phyloP scores from a whole-genome alignment of 2,113 vertebrate species.

The Chaetura pelagica region DNA sequence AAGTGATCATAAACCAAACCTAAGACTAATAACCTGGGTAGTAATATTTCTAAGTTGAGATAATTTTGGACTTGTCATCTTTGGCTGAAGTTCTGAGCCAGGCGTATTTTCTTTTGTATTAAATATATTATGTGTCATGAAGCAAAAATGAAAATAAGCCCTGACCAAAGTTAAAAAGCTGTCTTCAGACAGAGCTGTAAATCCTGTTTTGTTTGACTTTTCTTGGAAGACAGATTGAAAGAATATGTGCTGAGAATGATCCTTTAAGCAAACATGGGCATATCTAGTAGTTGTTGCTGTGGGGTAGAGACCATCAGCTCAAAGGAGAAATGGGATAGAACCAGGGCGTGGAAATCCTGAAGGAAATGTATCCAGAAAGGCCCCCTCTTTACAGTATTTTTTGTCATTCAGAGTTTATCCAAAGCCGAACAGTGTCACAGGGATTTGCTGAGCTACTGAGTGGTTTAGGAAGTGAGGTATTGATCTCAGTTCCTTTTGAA shows the following conservation, averaged over 20 bases:
- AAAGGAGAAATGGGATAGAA: not conserved
- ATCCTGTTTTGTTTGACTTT: constrained; percentile 5
- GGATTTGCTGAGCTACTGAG: not conserved
- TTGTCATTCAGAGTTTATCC: not conserved
- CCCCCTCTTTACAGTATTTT: not conserved
- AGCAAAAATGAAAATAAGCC: constrained; percentile 32
- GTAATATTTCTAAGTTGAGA: constrained; percentile 35
- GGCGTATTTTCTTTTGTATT: not conserved
- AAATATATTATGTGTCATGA: not conserved
- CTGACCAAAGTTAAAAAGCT: not conserved
- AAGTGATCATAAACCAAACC: not conserved
- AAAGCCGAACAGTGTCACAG: not conserved
- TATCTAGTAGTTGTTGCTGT: not conserved
- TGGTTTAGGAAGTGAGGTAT: not conserved
- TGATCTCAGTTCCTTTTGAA: not conserved
- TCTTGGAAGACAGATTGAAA: not conserved
- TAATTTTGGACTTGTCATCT: not conserved
- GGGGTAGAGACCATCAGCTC: not conserved
- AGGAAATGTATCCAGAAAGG: not conserved
- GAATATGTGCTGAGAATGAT: not conserved
- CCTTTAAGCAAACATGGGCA: not conserved
- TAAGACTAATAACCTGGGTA: not conserved
- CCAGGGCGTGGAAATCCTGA: not conserved
- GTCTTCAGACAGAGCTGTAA: not conserved
- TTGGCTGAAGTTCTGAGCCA: not conserved